Percentiles rank a stretch among this genome's conserved stretches.
phyloP scores from a whole-genome alignment of 2,113 vertebrate genomes.

The Lophius piscatorius region DNA sequence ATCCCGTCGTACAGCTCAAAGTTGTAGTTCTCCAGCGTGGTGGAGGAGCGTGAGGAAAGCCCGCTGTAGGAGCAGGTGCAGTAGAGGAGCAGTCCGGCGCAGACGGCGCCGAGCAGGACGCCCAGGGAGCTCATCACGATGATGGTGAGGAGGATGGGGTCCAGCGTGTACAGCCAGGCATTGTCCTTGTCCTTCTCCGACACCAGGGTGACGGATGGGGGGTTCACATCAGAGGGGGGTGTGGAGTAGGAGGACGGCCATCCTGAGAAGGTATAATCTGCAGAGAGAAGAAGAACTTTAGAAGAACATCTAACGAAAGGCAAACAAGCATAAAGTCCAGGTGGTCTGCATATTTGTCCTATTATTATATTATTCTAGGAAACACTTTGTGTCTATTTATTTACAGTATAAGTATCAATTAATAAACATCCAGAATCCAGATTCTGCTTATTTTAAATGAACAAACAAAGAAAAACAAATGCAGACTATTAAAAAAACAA shows the following conservation, averaged over 20 bases:
- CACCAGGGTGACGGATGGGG: slow-evolving; percentile 79
- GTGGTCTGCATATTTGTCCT: too few species aligned
- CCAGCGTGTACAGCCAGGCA: slow-evolving; percentile 93
- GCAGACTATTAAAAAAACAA: too few species aligned
- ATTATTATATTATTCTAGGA: too few species aligned
- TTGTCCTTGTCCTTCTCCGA: slow-evolving; percentile 89
- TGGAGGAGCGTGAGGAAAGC: slow-evolving; percentile 93
- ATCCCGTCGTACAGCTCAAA: slow-evolving; percentile 96
- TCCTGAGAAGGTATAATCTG: slow-evolving; percentile 69
- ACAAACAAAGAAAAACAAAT: too few species aligned
- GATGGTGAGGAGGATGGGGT: slow-evolving; percentile 98
- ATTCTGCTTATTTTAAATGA: too few species aligned
- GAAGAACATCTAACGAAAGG: not conserved
- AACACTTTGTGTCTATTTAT: too few species aligned
- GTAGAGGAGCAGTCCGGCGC: slow-evolving; percentile 93
- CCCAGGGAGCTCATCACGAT: slow-evolving; percentile 99
- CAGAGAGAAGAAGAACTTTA: not conserved
- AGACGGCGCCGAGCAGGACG: slow-evolving; percentile 91
- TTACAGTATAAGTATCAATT: too few species aligned
- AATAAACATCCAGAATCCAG: too few species aligned
- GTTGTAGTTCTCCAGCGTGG: slow-evolving; percentile 98
- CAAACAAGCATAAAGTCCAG: too few species aligned
- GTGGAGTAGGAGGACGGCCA: slow-evolving; percentile 74
- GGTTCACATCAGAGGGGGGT: slow-evolving; percentile 69
- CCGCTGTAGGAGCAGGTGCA: slow-evolving; percentile 94